These are phyloP conservation scores for Diplosoma virens DNA, from an alignment of 23 tunicate genomes.

Conservation along the genomic window DNA sequence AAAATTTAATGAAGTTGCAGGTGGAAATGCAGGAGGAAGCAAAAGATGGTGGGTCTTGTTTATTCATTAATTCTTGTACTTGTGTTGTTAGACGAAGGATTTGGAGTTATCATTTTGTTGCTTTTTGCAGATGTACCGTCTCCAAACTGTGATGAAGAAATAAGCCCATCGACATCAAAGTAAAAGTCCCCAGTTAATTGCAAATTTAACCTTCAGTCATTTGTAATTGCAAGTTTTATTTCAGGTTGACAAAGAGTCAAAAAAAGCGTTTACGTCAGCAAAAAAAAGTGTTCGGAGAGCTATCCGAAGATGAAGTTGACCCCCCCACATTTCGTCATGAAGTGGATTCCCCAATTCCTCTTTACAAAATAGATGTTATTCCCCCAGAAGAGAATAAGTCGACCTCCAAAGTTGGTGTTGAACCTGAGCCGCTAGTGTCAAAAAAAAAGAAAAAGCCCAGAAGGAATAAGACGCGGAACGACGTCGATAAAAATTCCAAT, in stretches of 20 bases:
- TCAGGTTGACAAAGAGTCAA: slow-evolving; percentile 65
- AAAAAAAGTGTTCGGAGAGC: slow-evolving; percentile 21
- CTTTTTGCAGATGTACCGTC: no score
- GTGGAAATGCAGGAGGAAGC: slow-evolving; percentile 67
- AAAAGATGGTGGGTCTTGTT: background rate
- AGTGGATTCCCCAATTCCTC: no score
- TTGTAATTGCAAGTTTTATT: no score
- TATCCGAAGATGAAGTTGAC: slow-evolving; percentile 12
- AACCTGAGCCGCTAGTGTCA: background rate
- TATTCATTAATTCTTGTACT: no score
- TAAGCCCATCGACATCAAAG: background rate
- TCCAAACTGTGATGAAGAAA: background rate
- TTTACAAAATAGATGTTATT: background rate
- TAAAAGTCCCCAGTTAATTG: no score
- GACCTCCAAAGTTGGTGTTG: background rate
- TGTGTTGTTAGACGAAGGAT: no score
- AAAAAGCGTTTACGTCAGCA: slow-evolving; percentile 52
- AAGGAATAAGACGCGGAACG: background rate
- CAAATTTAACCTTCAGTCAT: no score
- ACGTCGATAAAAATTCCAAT: no score
- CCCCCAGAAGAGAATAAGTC: background rate
- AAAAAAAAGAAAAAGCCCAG: background rate
- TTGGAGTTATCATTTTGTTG: no score
- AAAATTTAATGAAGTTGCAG: slow-evolving; percentile 46
- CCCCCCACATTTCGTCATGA: background rate